Evolutionary conservation across 2,888 invertebrate species (phyloP).

Genomic region (Eupelmus urozonus): DNA sequence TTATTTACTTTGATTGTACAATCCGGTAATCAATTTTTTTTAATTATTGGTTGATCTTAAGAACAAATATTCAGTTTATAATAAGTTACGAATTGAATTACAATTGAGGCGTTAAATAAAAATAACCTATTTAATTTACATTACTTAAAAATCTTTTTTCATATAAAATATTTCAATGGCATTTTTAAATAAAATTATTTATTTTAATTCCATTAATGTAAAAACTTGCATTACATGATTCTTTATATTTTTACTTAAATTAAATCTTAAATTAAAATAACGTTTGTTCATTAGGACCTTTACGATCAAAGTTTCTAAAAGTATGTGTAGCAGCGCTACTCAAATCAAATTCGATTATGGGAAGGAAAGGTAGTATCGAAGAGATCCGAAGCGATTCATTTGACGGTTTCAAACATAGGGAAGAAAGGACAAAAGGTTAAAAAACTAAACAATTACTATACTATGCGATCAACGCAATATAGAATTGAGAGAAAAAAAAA

Average conservation of each 20-base stretch:
- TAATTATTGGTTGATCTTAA: too few species aligned
- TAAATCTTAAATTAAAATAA: background rate
- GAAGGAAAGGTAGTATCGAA: constrained; percentile 44
- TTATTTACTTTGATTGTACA: constrained; percentile 19
- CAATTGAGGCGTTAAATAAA: too few species aligned
- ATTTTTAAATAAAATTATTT: too few species aligned
- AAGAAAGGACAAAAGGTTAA: constrained; percentile 42
- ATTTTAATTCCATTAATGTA: too few species aligned
- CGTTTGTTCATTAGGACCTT: background rate
- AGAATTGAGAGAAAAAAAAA: constrained; percentile 65
- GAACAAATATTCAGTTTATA: too few species aligned
- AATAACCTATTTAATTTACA: too few species aligned
- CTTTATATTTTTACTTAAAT: too few species aligned
- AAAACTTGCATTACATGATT: background rate
- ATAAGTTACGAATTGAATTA: too few species aligned
- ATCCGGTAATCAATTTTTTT: background rate
- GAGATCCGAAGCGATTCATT: constrained; percentile 51
- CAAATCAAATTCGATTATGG: constrained; percentile 55
- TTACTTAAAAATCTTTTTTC: too few species aligned
- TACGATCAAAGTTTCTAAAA: constrained; percentile 27
- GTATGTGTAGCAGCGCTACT: constrained; percentile 17
- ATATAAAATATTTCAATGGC: too few species aligned
- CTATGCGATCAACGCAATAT: constrained; percentile 70
- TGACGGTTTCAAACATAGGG: constrained; percentile 29
- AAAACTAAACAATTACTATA: constrained; percentile 49